phyloP scores from a whole-genome alignment of 2,113 vertebrate species.

The Podarcis cretensis region DNA sequence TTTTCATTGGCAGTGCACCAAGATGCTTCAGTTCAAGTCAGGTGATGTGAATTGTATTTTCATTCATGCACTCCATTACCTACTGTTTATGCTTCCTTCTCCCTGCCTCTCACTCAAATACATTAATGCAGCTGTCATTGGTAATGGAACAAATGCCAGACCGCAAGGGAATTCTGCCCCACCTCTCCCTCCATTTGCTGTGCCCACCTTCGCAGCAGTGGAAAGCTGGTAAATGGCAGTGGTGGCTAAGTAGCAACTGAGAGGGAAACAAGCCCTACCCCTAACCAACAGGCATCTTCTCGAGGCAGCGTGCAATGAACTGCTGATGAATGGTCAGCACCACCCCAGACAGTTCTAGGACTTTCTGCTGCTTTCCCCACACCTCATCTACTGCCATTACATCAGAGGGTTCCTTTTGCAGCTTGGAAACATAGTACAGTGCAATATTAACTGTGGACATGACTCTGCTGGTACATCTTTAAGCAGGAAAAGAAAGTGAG shows the following conservation, averaged over 20 bases:
- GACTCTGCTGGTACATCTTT: not conserved
- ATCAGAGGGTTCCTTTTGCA: not conserved
- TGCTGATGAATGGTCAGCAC: not conserved
- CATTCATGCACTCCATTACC: conserved; percentile 21
- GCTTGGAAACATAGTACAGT: not conserved
- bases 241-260: not conserved
- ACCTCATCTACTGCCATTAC: too few relatives aligned
- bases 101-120: not conserved
- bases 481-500: not conserved
- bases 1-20: conserved; percentile 21
- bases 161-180: conserved; percentile 2
- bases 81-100: not conserved
- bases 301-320: not conserved
- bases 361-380: not conserved
- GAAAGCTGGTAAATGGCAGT: not conserved
- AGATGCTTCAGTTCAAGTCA: conserved; percentile 31
- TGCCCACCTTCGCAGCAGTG: not conserved
- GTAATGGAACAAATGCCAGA: conserved; percentile 15
- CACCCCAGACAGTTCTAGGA: not conserved
- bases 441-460: not conserved
- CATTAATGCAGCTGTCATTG: not conserved
- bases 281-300: not conserved
- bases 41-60: conserved; percentile 4
- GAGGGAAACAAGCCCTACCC: not conserved
- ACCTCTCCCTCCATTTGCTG: not conserved